Evolutionary conservation across 2,113 vertebrate genomes (phyloP), one percentile per base, ranked within the genome.

Genomic region (Acrocephalus kingi): DNA sequence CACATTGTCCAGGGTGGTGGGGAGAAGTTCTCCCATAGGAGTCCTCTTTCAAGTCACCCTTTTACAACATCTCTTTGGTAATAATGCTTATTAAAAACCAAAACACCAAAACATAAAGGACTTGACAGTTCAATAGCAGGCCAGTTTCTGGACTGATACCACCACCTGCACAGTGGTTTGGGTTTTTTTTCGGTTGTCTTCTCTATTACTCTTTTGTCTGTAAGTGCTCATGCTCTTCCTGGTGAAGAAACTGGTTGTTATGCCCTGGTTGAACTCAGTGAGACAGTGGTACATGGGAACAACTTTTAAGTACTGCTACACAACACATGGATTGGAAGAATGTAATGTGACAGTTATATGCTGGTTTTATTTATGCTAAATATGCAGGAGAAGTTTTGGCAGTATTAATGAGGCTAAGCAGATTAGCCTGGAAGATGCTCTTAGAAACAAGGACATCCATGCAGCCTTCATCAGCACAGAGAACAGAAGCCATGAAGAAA

Each of bases 391-490:
- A 75, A 95, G 73, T 30, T 97, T 99, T 68, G 98, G 96, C 6
- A 81, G 89, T 55, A 96, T 98, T 90, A 98, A 98, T 52, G 98
- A 97, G 3, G 98, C 98, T 27, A 96, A 95, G 61, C 99, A 99
- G 97, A 98, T 99, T 68, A 96, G 98, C 45, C 23, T 98, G 59
- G 98, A 99, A 71, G 98, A 99, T 61, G 99, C 98, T 59, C 91
- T 99, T 62, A 96, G 76, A 79, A 98, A 97, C 87, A 92, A 96
- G 13, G 98, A 99, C 48, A 90, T 99, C 48, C 97, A 99, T 1
- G 98, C 97, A 37, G 99, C 98, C 11, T 98, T 99, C 84, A 97
- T 99, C 95, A 99, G 99, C 97, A 99, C 98, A 3, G 99, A 99
- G 86, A 99, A 99, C 62, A 75, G 52, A 64, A 98, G 84, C 54